Evolutionary conservation across 2,113 vertebrate genomes (phyloP), one percentile per base, ranked within the genome.

Genomic region (Lates calcarifer): DNA sequence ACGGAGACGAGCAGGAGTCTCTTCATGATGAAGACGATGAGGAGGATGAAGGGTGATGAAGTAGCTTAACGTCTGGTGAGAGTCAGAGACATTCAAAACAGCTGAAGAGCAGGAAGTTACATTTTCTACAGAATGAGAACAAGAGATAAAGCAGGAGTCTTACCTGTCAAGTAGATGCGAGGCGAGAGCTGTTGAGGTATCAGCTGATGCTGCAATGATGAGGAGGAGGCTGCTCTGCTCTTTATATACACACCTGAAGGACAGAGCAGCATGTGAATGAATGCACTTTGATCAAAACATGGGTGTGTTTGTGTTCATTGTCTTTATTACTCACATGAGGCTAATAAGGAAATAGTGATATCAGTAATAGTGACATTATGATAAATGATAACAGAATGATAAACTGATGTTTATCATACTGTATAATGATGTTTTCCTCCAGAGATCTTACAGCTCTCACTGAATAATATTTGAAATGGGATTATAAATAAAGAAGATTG

Each of bases 1-100:
- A 31, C 43, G 1, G 10, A 31, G 43, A 31, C 26, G 28, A 67
- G 17, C 14, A 69, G 22, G 31, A 67, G 1, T 43, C 8, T 1
- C 64, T 67, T 67, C 41, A 67, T 67, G 41, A 31, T 69, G 66
- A 69, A 53, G 47, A 69, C 35, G 66, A 15, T 33, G 41, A 69
- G 10, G 31, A 69, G 8, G 22, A 45, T 31, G 28, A n/a, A 5
- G 28, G 12, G n/a, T 53, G 41, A 49, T 13, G 29, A 45, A 69
- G 15, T 29, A 17, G 17, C 8, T 20, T 20, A 10, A 13, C 1
- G 64, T 67, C 64, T 67, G 41, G 17, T 31, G 41, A 18, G 43
- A 67, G n/a, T n/a, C n/a, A n/a, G n/a, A n/a, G n/a, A n/a, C n/a
- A n/a, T n/a, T n/a, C n/a, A n/a, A n/a, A n/a, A 12, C 22, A 29